Evolutionary conservation across 1,140 invertebrate genomes (phyloP).

Genomic region (Panagrolaimus sp.): DNA sequence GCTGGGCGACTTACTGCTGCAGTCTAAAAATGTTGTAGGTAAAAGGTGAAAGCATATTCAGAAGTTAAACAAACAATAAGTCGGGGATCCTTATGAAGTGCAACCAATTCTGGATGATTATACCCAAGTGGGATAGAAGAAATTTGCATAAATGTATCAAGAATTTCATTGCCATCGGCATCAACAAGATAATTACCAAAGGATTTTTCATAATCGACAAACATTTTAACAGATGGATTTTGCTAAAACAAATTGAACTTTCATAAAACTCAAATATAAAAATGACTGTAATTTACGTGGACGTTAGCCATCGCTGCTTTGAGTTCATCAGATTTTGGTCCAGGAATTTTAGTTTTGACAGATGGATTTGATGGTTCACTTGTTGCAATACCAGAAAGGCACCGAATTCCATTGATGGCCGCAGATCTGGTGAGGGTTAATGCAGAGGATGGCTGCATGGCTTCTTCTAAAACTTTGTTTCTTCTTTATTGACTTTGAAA

Average conservation of each 20-base stretch:
- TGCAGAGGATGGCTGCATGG: background rate
- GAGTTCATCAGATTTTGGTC: slow-evolving; percentile 67
- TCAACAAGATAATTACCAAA: slow-evolving; percentile 92
- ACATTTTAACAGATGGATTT: slow-evolving; percentile 70
- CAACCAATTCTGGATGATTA: slow-evolving; percentile 82
- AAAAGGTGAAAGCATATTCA: no score
- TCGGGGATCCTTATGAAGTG: slow-evolving; percentile 69
- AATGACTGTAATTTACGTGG: slow-evolving; percentile 43
- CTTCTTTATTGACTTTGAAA: no score
- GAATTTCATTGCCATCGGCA: slow-evolving; percentile 75
- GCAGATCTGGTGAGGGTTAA: background rate
- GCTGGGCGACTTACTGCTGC: slow-evolving; percentile 52
- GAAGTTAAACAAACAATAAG: slow-evolving; percentile 70
- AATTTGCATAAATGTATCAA: slow-evolving; percentile 93
- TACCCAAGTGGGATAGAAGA: slow-evolving; percentile 92
- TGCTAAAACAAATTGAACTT: slow-evolving; percentile 35
- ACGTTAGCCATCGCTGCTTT: slow-evolving; percentile 63
- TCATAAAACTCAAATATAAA: background rate
- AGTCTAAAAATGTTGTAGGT: slow-evolving; percentile 31
- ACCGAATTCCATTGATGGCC: slow-evolving; percentile 11
- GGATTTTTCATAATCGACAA: slow-evolving; percentile 87
- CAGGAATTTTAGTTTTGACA: slow-evolving; percentile 68
- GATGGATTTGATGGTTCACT: slow-evolving; percentile 66
- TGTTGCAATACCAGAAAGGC: slow-evolving; percentile 32
- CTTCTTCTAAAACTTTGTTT: no score